phyloP scores from a whole-genome alignment of 2,888 invertebrate genomes.

The Drosophila paramelanica region DNA sequence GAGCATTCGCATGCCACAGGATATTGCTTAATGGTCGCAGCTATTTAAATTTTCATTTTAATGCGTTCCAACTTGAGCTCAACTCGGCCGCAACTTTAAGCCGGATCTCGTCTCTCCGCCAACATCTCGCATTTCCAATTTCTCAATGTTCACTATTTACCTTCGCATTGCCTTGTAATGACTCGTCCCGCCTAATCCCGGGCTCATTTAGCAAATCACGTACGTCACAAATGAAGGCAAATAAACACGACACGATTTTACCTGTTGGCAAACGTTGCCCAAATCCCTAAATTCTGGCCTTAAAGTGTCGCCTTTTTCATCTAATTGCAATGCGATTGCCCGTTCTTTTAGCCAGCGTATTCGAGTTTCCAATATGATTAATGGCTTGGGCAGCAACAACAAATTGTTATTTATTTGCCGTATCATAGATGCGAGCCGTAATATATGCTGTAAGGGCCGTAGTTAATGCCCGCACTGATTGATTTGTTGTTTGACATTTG shows the following conservation, averaged over 20 bases:
- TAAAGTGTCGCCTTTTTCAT: constrained; percentile 6
- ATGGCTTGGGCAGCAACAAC: constrained; percentile 45
- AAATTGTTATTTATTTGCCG: constrained; percentile 32
- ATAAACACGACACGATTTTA: constrained; percentile 14
- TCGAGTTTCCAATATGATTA: constrained; percentile 59
- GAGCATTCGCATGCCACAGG: constrained; percentile 36
- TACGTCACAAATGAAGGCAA: constrained; percentile 38
- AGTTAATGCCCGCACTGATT: constrained; percentile 63
- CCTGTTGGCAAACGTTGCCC: constrained; percentile 14
- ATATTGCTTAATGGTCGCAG: constrained; percentile 73
- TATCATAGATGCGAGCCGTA: constrained; percentile 21
- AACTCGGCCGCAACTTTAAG: constrained; percentile 26
- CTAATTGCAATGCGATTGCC: constrained; percentile 15
- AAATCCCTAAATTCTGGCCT: neutral
- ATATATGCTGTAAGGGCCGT: constrained; percentile 23
- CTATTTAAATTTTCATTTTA: constrained; percentile 69
- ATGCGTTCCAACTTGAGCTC: constrained; percentile 26
- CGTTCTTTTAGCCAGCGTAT: neutral
- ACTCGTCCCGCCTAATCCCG: constrained; percentile 57
- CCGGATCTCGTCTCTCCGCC: constrained; percentile 6
- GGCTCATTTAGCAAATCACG: constrained; percentile 71
- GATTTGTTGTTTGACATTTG: constrained; percentile 69
- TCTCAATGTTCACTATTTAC: constrained; percentile 14
- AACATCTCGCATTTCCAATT: constrained; percentile 12
- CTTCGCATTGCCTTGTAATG: constrained; percentile 1